Evolutionary conservation across 2,888 invertebrate species (phyloP), one percentile per base, ranked within the genome.

Genomic region (Drosophila algonquin): DNA sequence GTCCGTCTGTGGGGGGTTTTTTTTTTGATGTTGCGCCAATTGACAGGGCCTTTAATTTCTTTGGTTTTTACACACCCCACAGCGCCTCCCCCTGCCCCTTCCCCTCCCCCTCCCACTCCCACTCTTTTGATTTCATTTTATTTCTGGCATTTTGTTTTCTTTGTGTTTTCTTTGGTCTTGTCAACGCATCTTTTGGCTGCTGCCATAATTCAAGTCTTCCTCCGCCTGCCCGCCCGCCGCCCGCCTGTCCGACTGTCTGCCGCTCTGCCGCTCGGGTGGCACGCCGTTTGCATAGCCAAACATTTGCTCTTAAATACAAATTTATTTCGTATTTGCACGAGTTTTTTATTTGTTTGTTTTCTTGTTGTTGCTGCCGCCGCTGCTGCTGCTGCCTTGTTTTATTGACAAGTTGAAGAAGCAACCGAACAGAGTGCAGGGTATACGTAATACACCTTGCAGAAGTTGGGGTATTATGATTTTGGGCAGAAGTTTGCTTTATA

Each of bases 211-310:
- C 83, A 85, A 87, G 86, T 75, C 75, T 62, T 54, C 72, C 10
- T 10, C 3, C 35, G 10, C 32, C 40, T 1, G 5, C 6, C 40
- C 6, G 6, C 52, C 64, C 46, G 68, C 30, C 67, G 68, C 30
- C 67, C 27, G 32, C 30, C 30, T 30, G 30, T 7, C 30, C 8
- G 30, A 4, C 24, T 24, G 24, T 24, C 24, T 24, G 24, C 24
- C 24, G 24, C 24, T 8, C 30, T 8, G 30, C 30, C 30, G 30
- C 30, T 52, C 52, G 56, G 51, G 55, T 76, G 89, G 87, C 75
- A 85, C 87, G 75, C 75, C 78, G 89, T 85, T 89, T 88, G 89
- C 85, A 85, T 89, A 85, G 79, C 87, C 75, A 85, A 85, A 89
- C 89, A 87, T 89, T 83, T 82, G 86, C 73, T 76, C 59, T 82